phyloP scores from a whole-genome alignment of 1,140 invertebrate genomes.

The Chrysopa pallens region DNA sequence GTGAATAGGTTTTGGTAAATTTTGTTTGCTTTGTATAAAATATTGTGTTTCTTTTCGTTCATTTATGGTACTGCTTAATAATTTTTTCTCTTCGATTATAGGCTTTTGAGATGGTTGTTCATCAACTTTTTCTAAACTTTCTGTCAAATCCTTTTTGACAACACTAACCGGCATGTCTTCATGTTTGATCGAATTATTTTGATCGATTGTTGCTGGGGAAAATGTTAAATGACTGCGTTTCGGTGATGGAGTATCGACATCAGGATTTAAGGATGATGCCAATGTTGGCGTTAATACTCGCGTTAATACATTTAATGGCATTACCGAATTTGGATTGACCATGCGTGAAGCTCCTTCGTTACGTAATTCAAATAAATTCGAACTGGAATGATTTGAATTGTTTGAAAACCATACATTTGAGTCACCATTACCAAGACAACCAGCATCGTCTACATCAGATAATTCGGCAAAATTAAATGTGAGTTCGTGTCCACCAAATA shows the following conservation, averaged over 20 bases:
- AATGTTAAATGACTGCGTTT: conserved; percentile 44
- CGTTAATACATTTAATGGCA: conserved; percentile 25
- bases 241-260: conserved; percentile 26
- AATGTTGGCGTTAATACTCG: conserved; percentile 5
- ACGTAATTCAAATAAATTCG: conserved; percentile 50
- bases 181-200: conserved; percentile 27
- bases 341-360: conserved; percentile 51
- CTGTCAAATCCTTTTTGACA: conserved; percentile 18
- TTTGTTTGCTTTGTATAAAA: not conserved
- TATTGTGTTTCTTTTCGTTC: too few relatives aligned
- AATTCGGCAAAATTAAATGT: conserved; percentile 43
- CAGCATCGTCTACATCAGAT: conserved; percentile 43
- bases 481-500: conserved; percentile 46
- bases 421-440: conserved; percentile 19
- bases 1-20: not conserved
- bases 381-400: conserved; percentile 38
- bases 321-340: conserved; percentile 62
- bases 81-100: conserved; percentile 19
- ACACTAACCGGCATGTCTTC: conserved; percentile 8
- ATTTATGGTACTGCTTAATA: too few relatives aligned
- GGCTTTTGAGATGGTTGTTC: conserved; percentile 9
- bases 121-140: conserved; percentile 20
- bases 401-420: conserved; percentile 31
- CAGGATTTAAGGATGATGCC: conserved; percentile 16
- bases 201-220: conserved; percentile 40